Percentiles rank a stretch among this genome's conserved stretches.
These are phyloP conservation scores for Temnopleurus reevesii DNA, from an alignment of 53 echinoderm and acorn worm species.

Conservation along the genomic window DNA sequence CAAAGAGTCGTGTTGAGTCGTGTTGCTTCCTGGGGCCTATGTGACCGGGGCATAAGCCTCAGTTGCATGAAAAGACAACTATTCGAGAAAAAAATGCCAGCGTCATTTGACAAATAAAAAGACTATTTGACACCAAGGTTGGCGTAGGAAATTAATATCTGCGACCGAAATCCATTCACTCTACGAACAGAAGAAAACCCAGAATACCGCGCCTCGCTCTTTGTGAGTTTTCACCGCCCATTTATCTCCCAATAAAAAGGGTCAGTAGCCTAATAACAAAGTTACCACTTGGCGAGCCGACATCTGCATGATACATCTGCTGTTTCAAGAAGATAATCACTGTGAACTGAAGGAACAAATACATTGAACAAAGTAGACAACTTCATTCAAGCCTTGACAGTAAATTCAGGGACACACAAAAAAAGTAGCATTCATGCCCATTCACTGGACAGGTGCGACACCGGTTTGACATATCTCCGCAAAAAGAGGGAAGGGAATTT, in stretches of 20 bases:
- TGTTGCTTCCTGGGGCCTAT: neutral
- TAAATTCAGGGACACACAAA: too few relatives aligned
- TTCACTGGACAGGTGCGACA: too few relatives aligned
- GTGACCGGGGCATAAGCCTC: too few relatives aligned
- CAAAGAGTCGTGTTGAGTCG: too few relatives aligned
- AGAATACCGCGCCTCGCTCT: neutral
- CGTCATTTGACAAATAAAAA: neutral
- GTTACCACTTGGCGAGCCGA: neutral
- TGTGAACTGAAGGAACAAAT: too few relatives aligned
- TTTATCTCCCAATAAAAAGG: neutral
- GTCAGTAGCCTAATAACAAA: conserved; percentile 2
- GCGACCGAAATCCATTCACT: conserved; percentile 20
- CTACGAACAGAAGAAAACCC: neutral
- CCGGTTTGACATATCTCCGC: too few relatives aligned
- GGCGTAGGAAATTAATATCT: conserved; percentile 11
- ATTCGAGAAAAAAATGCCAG: neutral
- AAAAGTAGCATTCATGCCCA: too few relatives aligned
- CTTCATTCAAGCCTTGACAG: too few relatives aligned
- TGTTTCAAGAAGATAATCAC: neutral
- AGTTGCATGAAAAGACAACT: neutral
- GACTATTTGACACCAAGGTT: neutral
- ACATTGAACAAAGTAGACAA: too few relatives aligned
- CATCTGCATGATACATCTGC: conserved; percentile 18
- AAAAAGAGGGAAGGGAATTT: too few relatives aligned
- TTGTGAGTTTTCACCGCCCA: neutral